Conservation (phyloP, 2,113 vertebrate species). For the Trogon melanurus region DNA sequence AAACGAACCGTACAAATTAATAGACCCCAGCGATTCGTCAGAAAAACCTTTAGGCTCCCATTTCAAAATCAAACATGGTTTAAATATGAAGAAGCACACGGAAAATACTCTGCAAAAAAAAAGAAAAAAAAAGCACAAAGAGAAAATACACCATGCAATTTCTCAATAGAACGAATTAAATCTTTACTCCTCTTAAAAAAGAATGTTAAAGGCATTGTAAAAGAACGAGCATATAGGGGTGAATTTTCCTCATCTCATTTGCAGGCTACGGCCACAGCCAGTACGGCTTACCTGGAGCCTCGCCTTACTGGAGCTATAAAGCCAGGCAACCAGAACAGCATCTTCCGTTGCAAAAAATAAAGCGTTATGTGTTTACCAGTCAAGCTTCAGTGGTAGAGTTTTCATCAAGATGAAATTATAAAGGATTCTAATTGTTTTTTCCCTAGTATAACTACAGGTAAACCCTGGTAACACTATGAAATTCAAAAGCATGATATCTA, state of each 20-base stretch:
- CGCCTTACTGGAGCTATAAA: neutral
- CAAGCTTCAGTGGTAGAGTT: neutral
- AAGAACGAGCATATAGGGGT: neutral
- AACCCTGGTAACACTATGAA: neutral
- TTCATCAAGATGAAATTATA: neutral
- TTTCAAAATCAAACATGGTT: constrained; percentile 9
- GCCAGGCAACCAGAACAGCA: neutral
- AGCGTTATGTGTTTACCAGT: neutral
- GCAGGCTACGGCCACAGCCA: neutral
- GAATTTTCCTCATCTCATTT: neutral
- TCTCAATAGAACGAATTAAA: constrained; percentile 10
- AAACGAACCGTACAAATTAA: constrained; percentile 57
- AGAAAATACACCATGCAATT: neutral
- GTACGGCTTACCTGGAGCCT: neutral
- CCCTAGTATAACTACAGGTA: neutral
- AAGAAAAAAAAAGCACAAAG: neutral
- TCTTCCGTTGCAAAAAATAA: neutral
- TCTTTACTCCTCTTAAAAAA: neutral
- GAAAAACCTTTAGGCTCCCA: constrained; percentile 56
- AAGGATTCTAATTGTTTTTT: neutral
- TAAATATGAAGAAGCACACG: constrained; percentile 4
- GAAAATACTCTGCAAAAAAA: neutral
- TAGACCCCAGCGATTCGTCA: neutral
- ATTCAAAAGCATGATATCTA: neutral
- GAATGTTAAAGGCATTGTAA: neutral